Percentiles rank a stretch among this genome's conserved stretches.
phyloP scores from a whole-genome alignment of 2,113 vertebrate species.

The Amphiprion ocellaris region DNA sequence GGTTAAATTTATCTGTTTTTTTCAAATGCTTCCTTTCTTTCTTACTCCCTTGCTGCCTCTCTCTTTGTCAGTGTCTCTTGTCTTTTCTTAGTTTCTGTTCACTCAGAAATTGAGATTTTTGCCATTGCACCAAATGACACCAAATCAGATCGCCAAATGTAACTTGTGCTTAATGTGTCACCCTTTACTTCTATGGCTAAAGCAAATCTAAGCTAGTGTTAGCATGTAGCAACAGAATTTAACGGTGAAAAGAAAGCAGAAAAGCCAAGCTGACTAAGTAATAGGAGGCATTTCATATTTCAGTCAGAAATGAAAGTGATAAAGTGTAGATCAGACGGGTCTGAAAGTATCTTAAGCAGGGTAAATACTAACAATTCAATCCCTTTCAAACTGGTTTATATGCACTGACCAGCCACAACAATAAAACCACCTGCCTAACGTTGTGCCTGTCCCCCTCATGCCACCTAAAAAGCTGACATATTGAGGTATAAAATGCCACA shows the following conservation, averaged over 20 bases:
- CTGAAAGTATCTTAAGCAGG: not conserved
- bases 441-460: not conserved
- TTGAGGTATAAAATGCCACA: no score
- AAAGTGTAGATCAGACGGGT: not conserved
- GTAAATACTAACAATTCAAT: not conserved
- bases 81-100: not conserved
- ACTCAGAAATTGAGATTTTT: not conserved
- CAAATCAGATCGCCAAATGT: constrained; percentile 13
- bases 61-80: not conserved
- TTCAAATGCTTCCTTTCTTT: not conserved
- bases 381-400: no score
- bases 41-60: no score
- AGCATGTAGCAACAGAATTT: constrained; percentile 28
- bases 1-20: not conserved
- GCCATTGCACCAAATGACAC: not conserved
- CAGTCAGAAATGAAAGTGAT: constrained; percentile 1
- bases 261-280: constrained; percentile 6
- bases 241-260: constrained; percentile 5
- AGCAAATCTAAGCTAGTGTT: not conserved
- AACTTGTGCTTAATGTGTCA: constrained; percentile 16
- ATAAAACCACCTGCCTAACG: no score
- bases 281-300: not conserved
- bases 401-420: no score
- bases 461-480: not conserved
- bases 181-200: not conserved